Evolutionary conservation across 2,888 invertebrate species (phyloP), one percentile per base, ranked within the genome.

Genomic region (Bombylius major): DNA sequence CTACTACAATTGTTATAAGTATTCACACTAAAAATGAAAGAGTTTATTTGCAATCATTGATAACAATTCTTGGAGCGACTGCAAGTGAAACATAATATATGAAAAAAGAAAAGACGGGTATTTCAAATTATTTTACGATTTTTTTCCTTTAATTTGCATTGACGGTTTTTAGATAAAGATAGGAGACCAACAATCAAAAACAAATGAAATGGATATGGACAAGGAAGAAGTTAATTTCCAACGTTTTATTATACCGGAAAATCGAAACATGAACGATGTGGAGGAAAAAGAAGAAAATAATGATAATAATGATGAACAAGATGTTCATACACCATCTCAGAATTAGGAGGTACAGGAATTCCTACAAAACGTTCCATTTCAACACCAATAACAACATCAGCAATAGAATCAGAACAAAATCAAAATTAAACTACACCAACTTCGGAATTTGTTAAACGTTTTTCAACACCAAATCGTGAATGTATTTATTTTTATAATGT

Each of bases 1-100:
- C 78, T 1, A 65, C 79, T 36, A 71, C 76, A 0, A 79, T 92
- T 55, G 86, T 88, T 11, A 79, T 91, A 60, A 92, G 90, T 64
- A 83, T 85, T 0, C 93, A 89, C 69, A 74, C 78, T 12, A 83
- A 83, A 0, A 75, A 79, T 9, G 91, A 93, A 73, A 75, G 91
- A 34, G 80, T 79, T 32, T 91, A 85, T 65, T 76, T 94, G 1
- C 81, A 82, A 56, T 78, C 81, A 44, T 70, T 93, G 46, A 84
- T 86, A 2, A 80, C 80, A 61, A 71, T 80, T 39, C 72, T 93
- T 12, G 92, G 93, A 2, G 92, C 89, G 4, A 60, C 51, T n/a
- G 77, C 77, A 49, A 83, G 85, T 66, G 83, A 87, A 62, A 80
- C 79, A n/a, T n/a, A n/a, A 51, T 84, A 89, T 68, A 80, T 83